phyloP scores from a whole-genome alignment of 2,888 invertebrate species.

The Dasysyrphus albostriatus region DNA sequence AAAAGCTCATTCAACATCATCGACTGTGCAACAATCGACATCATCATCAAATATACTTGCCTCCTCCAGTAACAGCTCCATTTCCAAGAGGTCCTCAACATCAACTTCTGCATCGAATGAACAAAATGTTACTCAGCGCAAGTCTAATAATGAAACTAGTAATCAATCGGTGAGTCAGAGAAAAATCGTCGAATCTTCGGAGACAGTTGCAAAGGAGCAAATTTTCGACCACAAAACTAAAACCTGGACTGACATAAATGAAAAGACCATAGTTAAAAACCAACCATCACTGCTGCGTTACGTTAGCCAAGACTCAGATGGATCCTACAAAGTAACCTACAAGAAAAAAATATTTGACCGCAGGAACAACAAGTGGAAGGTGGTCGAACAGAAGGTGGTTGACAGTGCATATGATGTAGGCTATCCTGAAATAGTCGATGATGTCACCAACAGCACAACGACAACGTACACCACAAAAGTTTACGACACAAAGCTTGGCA shows the following conservation, averaged over 20 bases:
- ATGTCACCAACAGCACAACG: constrained; percentile 83
- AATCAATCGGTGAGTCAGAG: constrained; percentile 42
- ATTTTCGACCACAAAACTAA: constrained; percentile 83
- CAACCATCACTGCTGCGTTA: constrained; percentile 82
- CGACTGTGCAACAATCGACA: constrained; percentile 45
- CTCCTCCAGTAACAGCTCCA: constrained; percentile 44
- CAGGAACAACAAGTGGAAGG: constrained; percentile 83
- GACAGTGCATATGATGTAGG: constrained; percentile 82
- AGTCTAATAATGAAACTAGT: constrained; percentile 34
- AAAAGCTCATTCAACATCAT: constrained; percentile 32
- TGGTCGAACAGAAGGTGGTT: constrained; percentile 85
- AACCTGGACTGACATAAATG: constrained; percentile 82
- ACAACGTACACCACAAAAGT: constrained; percentile 84
- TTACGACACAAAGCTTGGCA: constrained; percentile 83
- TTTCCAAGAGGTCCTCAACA: constrained; percentile 51
- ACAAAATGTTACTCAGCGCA: constrained; percentile 39
- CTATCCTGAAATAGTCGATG: constrained; percentile 84
- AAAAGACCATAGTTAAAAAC: constrained; percentile 79
- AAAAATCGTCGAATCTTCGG: constrained; percentile 58
- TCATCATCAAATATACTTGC: constrained; percentile 47
- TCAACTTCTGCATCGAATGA: constrained; percentile 2
- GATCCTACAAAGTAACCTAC: constrained; percentile 82
- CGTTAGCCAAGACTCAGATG: constrained; percentile 83
- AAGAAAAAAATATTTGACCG: constrained; percentile 84
- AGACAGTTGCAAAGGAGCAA: constrained; percentile 80